Evolutionary conservation across 2,797 vertebrate genomes (phyloP).

Genomic region (Xerus rutilus): DNA sequence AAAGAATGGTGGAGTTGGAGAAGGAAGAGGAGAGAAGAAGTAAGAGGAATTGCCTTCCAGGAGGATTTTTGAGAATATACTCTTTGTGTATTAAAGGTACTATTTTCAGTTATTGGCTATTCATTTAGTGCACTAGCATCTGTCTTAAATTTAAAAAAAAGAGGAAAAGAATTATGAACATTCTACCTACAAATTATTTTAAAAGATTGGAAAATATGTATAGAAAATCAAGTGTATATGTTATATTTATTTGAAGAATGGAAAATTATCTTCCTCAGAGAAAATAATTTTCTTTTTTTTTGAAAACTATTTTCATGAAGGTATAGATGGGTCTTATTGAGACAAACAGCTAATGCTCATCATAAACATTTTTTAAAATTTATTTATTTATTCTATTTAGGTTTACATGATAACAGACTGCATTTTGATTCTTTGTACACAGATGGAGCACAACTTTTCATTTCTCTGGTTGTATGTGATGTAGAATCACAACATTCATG

Average conservation of each 20-base stretch:
- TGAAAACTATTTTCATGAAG: neutral
- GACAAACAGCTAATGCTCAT: neutral
- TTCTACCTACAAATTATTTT: neutral
- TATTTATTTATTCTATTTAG: too few relatives aligned
- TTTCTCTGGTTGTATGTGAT: too few relatives aligned
- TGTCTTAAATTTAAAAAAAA: constrained; percentile 14
- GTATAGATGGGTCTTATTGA: neutral
- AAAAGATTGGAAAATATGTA: neutral
- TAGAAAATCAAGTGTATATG: constrained; percentile 35
- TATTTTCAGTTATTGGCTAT: neutral
- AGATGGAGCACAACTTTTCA: too few relatives aligned
- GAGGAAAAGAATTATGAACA: neutral
- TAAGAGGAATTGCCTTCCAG: neutral
- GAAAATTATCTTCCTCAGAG: neutral
- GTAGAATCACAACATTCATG: too few relatives aligned
- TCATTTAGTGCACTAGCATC: neutral
- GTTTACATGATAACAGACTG: too few relatives aligned
- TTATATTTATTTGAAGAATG: neutral
- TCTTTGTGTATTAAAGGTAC: neutral
- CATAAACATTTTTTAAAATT: neutral
- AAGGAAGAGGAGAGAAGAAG: neutral
- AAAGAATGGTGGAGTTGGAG: neutral
- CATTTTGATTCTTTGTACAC: too few relatives aligned
- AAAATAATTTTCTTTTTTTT: neutral
- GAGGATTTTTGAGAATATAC: neutral